Evolutionary conservation across 2,888 invertebrate genomes (phyloP).

Genomic region (Mesorhabditis spiculigera): DNA sequence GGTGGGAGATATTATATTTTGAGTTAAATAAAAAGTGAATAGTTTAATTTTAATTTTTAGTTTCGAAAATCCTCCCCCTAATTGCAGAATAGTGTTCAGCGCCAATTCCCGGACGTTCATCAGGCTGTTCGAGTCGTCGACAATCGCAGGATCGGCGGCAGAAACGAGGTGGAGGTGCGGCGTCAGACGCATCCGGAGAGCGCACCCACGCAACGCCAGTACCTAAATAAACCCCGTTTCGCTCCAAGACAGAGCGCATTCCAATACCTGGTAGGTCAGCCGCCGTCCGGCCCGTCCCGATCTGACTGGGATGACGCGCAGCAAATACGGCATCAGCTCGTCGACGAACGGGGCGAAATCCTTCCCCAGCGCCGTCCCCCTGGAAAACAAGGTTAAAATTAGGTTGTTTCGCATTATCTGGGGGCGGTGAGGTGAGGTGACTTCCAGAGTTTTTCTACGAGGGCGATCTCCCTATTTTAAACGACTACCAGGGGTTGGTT

Average conservation of each 20-base stretch:
- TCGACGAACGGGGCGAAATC: slow-evolving; percentile 90
- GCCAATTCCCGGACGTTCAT: slow-evolving; percentile 22
- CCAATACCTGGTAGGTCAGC: slow-evolving; percentile 66
- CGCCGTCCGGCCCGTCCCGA: slow-evolving; percentile 77
- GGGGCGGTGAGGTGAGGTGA: too few relatives aligned
- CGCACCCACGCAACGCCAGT: slow-evolving; percentile 80
- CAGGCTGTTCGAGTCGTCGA: slow-evolving; percentile 75
- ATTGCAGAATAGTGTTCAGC: not conserved
- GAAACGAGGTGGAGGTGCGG: slow-evolving; percentile 89
- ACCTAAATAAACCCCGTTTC: slow-evolving; percentile 61
- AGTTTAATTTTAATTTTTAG: too few relatives aligned
- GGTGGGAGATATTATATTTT: too few relatives aligned
- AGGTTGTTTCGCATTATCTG: too few relatives aligned
- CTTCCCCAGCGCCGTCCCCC: not conserved
- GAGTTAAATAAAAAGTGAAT: too few relatives aligned
- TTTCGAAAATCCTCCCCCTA: too few relatives aligned
- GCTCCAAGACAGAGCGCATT: slow-evolving; percentile 5
- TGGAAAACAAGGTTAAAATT: too few relatives aligned
- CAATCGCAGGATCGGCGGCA: slow-evolving; percentile 87
- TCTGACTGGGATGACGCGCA: slow-evolving; percentile 88
- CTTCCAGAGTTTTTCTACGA: too few relatives aligned
- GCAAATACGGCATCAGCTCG: slow-evolving; percentile 86
- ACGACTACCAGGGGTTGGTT: too few relatives aligned
- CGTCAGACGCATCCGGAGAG: slow-evolving; percentile 90
- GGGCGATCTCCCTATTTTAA: too few relatives aligned